A percentile compares a stretch with the other conserved stretches of the same genome.
phyloP scores from a whole-genome alignment of 1,140 invertebrate species.

The Philaenus spumarius region DNA sequence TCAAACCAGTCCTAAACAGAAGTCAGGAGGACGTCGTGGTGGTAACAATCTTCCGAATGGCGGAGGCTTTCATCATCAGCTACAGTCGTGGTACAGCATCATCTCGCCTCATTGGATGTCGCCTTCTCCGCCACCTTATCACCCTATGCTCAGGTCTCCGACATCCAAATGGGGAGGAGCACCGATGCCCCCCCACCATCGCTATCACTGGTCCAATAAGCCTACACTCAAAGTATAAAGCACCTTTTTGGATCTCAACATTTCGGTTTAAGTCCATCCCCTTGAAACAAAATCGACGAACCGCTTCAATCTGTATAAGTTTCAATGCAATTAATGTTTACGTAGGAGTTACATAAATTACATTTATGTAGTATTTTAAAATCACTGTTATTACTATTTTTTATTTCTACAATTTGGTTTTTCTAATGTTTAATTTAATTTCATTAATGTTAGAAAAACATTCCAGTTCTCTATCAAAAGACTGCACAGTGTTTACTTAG shows the following conservation, averaged over 20 bases:
- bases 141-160: constrained; percentile 14
- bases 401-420: too few species aligned
- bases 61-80: not conserved
- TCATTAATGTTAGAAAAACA: too few species aligned
- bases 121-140: constrained; percentile 26
- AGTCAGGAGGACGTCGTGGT: constrained; percentile 10
- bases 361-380: too few species aligned
- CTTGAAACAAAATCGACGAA: too few species aligned
- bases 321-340: too few species aligned
- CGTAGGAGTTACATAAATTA: too few species aligned
- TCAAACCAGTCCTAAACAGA: constrained; percentile 5
- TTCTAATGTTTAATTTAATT: too few species aligned
- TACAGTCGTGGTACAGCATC: constrained; percentile 26
- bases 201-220: constrained; percentile 15
- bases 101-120: constrained; percentile 27
- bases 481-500: too few species aligned
- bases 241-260: constrained; percentile 9
- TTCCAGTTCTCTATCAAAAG: too few species aligned
- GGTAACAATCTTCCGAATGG: not conserved
- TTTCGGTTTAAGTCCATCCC: too few species aligned
- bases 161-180: not conserved
- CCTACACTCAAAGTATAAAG: constrained; percentile 19
- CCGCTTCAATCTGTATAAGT: too few species aligned
- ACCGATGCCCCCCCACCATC: constrained; percentile 3
- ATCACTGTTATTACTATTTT: too few species aligned